phyloP scores from a whole-genome alignment of 2,113 vertebrate species.

The Tragulus kanchil region DNA sequence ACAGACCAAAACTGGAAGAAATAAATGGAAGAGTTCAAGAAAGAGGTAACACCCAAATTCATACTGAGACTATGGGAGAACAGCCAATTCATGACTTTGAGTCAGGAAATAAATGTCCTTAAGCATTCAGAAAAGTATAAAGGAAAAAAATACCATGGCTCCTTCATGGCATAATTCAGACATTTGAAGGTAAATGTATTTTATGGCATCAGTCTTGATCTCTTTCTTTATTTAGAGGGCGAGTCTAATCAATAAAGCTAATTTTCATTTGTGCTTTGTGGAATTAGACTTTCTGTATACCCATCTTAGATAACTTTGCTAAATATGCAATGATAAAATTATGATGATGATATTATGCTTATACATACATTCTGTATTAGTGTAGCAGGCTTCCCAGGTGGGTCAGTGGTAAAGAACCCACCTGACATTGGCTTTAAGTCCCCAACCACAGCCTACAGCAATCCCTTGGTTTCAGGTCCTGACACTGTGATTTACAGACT shows the following conservation, averaged over 20 bases:
- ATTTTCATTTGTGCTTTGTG: background rate
- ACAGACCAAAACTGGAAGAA: conserved; percentile 43
- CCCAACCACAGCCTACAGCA: background rate
- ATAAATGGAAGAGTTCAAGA: conserved; percentile 37
- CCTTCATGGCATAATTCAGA: background rate
- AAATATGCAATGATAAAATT: background rate
- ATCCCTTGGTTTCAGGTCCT: background rate
- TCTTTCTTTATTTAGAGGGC: background rate
- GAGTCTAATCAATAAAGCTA: background rate
- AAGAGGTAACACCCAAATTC: conserved; percentile 18
- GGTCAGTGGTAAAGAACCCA: background rate
- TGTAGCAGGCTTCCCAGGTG: background rate
- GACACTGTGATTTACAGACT: conserved; percentile 51
- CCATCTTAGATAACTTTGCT: background rate
- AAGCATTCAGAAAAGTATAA: background rate
- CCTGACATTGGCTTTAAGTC: background rate
- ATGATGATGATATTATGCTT: background rate
- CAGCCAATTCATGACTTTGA: background rate
- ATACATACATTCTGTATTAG: background rate
- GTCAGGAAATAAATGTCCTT: background rate
- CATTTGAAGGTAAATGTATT: background rate
- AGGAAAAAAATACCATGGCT: conserved; percentile 16
- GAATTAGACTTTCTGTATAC: background rate
- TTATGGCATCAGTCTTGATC: background rate
- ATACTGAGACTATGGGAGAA: conserved; percentile 38